These are phyloP conservation scores for Platyrinchus mystaceus DNA, from an alignment of 2,797 vertebrate genomes.

Conservation along the genomic window DNA sequence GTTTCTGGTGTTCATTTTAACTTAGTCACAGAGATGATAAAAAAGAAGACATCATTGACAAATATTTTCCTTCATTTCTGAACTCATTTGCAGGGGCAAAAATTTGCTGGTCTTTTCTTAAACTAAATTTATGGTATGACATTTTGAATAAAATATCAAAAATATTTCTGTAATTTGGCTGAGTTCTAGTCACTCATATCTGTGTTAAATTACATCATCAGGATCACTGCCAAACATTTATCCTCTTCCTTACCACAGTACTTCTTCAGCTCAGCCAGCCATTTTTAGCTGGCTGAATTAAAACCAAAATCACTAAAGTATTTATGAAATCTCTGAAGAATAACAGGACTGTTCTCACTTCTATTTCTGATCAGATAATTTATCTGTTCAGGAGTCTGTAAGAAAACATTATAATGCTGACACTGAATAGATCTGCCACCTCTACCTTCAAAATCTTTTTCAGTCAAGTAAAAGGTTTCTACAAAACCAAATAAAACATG, in stretches of 20 bases:
- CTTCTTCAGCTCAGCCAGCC: background rate
- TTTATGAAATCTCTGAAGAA: background rate
- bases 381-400: background rate
- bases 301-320: background rate
- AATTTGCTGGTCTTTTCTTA: background rate
- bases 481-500: background rate
- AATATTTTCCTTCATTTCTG: background rate
- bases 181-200: background rate
- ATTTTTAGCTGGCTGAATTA: background rate
- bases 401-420: background rate
- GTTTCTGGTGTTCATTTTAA: background rate
- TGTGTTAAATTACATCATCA: background rate
- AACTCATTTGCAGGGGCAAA: background rate
- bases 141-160: background rate
- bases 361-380: background rate
- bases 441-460: background rate
- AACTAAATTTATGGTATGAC: background rate
- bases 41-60: background rate
- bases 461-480: background rate
- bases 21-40: background rate
- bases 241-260: background rate
- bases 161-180: background rate
- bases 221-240: background rate
- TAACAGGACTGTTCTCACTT: background rate
- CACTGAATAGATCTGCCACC: background rate